phyloP scores from a whole-genome alignment of 2,113 vertebrate species.

The Chaetodon auriga region DNA sequence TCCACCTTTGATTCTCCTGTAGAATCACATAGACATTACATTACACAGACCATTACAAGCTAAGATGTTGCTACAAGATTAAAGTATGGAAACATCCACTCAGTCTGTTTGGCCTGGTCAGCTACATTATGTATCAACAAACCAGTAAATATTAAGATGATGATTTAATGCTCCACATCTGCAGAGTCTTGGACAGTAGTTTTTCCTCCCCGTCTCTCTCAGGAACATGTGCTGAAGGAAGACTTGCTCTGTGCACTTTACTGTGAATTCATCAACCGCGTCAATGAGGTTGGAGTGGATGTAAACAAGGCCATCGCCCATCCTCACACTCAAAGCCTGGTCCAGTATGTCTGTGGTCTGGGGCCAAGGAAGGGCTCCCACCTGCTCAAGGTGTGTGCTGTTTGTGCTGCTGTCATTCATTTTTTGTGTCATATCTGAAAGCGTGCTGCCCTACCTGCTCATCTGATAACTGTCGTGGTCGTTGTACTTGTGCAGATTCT shows the following conservation, averaged over 20 bases:
- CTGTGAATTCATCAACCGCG: constrained; percentile 98
- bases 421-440: not conserved
- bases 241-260: constrained; percentile 93
- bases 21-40: too few relatives aligned
- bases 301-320: constrained; percentile 97
- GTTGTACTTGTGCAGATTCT: constrained; percentile 87
- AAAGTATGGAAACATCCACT: not conserved
- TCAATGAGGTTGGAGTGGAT: constrained; percentile 98
- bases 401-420: not conserved
- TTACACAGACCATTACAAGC: not conserved
- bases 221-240: constrained; percentile 99
- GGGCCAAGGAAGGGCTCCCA: constrained; percentile 96
- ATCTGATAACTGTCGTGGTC: not conserved
- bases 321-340: constrained; percentile 95
- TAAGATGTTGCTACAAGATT: not conserved
- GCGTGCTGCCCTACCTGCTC: not conserved
- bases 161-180: not conserved
- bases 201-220: not conserved
- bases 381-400: constrained; percentile 89
- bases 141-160: not conserved
- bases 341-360: constrained; percentile 96
- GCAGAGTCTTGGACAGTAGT: not conserved
- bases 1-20: not conserved
- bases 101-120: not conserved
- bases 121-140: not conserved